Conservation (phyloP, 2,888 invertebrate genomes). For the Ophion obscuratus region DNA sequence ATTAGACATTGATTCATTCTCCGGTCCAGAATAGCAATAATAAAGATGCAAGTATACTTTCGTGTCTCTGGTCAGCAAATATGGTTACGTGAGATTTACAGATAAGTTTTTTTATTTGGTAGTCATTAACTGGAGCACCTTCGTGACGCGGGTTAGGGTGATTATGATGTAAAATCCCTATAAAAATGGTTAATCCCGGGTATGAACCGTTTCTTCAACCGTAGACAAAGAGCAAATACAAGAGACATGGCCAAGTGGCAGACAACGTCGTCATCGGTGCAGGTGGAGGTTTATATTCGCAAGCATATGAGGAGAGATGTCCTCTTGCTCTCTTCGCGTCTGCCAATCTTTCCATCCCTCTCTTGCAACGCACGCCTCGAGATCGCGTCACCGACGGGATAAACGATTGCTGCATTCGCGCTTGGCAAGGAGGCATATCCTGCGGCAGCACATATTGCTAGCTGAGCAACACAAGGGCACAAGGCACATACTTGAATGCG, state of each 20-base stretch:
- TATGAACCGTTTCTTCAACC: slow-evolving; percentile 33
- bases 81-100: not conserved
- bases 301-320: slow-evolving; percentile 20
- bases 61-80: not conserved
- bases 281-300: slow-evolving; percentile 53
- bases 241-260: slow-evolving; percentile 54
- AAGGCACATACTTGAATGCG: not conserved
- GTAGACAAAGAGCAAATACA: slow-evolving; percentile 51
- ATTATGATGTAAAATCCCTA: slow-evolving; percentile 4
- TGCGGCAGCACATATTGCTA: slow-evolving; percentile 15
- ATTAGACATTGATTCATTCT: slow-evolving; percentile 3
- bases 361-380: slow-evolving; percentile 37
- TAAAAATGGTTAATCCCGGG: slow-evolving; percentile 2
- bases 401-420: slow-evolving; percentile 51
- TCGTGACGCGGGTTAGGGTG: slow-evolving; percentile 1
- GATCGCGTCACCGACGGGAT: slow-evolving; percentile 60
- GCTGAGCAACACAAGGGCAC: slow-evolving; percentile 14
- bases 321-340: slow-evolving; percentile 37
- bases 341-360: slow-evolving; percentile 44
- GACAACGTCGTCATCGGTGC: slow-evolving; percentile 49
- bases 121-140: slow-evolving; percentile 4
- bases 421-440: slow-evolving; percentile 43
- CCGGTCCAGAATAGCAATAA: not conserved
- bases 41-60: not conserved
- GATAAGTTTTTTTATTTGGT: not conserved